These are phyloP conservation scores for Neuroterus valhalla DNA, from an alignment of 1,140 invertebrate genomes.

Conservation along the genomic window DNA sequence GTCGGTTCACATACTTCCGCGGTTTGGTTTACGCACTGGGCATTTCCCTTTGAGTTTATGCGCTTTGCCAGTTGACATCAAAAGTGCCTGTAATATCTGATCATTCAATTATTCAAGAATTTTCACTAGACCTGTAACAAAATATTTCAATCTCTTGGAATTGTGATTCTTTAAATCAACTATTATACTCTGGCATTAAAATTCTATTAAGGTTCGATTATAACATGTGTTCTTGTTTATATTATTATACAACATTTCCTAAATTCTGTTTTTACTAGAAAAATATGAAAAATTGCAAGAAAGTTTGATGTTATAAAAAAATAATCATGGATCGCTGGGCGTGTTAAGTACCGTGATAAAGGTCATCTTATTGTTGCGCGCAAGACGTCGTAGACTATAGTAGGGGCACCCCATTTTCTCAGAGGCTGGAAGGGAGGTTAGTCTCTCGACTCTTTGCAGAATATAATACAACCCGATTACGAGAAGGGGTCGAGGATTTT, in stretches of 20 bases:
- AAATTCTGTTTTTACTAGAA: too few species aligned
- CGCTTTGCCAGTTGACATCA: too few species aligned
- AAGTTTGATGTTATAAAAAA: too few species aligned
- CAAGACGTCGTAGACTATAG: background rate
- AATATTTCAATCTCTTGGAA: too few species aligned
- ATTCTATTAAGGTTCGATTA: too few species aligned
- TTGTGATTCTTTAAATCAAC: too few species aligned
- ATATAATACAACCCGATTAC: background rate
- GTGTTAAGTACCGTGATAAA: background rate
- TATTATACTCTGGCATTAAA: too few species aligned
- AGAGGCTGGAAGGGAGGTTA: background rate
- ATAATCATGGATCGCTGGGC: too few species aligned
- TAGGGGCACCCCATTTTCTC: conserved; percentile 35
- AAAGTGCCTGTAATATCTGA: background rate
- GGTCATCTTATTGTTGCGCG: conserved; percentile 13
- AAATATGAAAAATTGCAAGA: too few species aligned
- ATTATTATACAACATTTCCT: too few species aligned
- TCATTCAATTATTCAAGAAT: background rate
- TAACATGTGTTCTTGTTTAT: too few species aligned
- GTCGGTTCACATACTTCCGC: conserved; percentile 22
- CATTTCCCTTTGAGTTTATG: background rate
- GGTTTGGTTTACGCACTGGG: background rate
- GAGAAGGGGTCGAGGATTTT: background rate
- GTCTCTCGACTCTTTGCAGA: background rate
- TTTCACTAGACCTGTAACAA: too few species aligned